phyloP scores from a whole-genome alignment of 2,113 vertebrate species.

The Corynorhinus townsendii region DNA sequence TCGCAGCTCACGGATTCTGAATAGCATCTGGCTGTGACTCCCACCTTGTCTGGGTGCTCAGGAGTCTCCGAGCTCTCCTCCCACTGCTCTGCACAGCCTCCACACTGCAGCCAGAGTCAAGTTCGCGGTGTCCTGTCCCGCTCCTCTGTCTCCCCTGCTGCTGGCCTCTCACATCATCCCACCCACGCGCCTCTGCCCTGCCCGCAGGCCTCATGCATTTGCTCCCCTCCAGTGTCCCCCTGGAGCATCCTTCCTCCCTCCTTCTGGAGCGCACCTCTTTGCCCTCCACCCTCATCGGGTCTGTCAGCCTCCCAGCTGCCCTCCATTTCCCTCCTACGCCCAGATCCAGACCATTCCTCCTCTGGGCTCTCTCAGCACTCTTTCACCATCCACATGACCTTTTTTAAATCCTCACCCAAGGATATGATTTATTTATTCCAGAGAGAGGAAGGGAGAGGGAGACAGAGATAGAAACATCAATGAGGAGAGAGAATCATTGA shows the following conservation, averaged over 20 bases:
- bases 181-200: background rate
- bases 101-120: background rate
- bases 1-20: background rate
- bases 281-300: background rate
- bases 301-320: background rate
- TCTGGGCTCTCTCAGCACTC: background rate
- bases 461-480: background rate
- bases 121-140: no score
- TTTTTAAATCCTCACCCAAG: background rate
- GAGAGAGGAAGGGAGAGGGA: background rate
- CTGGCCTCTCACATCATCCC: background rate
- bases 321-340: background rate
- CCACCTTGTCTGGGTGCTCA: fast-evolving
- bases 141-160: background rate
- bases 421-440: background rate
- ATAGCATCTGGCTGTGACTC: background rate
- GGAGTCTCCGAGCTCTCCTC: background rate
- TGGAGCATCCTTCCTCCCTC: background rate
- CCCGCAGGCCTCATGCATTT: fast-evolving
- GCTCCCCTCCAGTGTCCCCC: background rate
- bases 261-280: fast-evolving
- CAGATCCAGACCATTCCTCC: background rate
- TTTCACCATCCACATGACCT: background rate
- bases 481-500: background rate
- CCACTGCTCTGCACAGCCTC: background rate